Percentiles rank a stretch among this genome's conserved stretches.
These are phyloP conservation scores for Diplodus sargus DNA, from an alignment of 2,797 vertebrate species.

Conservation along the genomic window DNA sequence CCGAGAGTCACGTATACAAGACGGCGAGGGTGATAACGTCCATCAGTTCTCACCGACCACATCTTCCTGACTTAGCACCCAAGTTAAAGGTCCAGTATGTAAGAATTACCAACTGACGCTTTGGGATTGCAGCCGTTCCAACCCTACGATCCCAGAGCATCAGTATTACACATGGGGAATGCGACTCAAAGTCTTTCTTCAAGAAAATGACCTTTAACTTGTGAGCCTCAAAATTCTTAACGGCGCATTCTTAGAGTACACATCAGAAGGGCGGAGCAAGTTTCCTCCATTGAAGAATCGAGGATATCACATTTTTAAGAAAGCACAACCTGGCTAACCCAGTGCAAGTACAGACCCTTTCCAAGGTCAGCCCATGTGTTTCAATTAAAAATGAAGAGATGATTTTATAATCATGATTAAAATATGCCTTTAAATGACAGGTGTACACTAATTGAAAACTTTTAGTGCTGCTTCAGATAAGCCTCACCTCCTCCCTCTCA, in stretches of 20 bases:
- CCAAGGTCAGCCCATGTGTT: conserved; percentile 56
- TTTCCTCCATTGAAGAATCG: conserved; percentile 61
- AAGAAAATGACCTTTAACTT: conserved; percentile 1
- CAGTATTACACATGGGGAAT: too few relatives aligned
- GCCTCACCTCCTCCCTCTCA: conserved; percentile 43
- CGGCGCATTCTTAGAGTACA: conserved; percentile 55
- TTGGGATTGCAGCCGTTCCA: too few relatives aligned
- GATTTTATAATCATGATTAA: conserved; percentile 64
- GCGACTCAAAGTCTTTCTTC: too few relatives aligned
- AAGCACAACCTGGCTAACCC: conserved; percentile 41
- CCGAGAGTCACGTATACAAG: conserved; percentile 32
- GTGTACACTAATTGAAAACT: conserved; percentile 47
- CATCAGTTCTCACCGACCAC: conserved; percentile 21
- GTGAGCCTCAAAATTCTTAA: conserved; percentile 52
- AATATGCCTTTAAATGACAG: conserved; percentile 58
- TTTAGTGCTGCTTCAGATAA: conserved; percentile 58
- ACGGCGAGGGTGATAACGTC: conserved; percentile 24
- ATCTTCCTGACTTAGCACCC: conserved; percentile 45
- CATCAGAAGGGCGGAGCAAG: conserved; percentile 69
- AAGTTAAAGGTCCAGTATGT: conserved; percentile 33
- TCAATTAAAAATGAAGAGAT: conserved; percentile 58
- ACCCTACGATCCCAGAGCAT: too few relatives aligned
- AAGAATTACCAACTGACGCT: too few relatives aligned
- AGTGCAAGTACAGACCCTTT: conserved; percentile 60
- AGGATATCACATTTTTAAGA: conserved; percentile 69